Base-by-base conservation (phyloP, 2,113 vertebrate species). In the Nibea coibor region DNA sequence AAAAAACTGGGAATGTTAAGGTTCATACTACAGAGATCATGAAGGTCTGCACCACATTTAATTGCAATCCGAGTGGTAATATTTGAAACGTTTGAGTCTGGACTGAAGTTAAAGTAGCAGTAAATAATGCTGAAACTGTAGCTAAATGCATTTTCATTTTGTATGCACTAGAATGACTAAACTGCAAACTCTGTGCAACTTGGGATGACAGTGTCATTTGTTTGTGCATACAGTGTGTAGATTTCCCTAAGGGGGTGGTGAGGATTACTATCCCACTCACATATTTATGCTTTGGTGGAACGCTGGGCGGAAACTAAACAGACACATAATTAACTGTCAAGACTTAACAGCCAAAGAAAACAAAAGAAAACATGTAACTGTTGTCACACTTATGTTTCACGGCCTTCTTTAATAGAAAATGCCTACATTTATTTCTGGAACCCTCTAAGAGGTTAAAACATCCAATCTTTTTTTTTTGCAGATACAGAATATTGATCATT, bases 401-500 rank as follows among this genome's bases (percentile, higher is more conserved):
- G 19, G 24, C 35, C 20, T 64, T 57, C 20, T 57, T 59, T 1
- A 71, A 8, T 66, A 5, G 67, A 12, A 51, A 31, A 6, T 59
- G n/a, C 0, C 14, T 45, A 22, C 14, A 35, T 16, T 0, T 42
- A 59, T 50, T 35, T 24, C 4, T 45, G 17, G 19, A 39, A 47
- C 19, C 20, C 19, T 24, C 3, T 54, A 12, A 12, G 43, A 45
- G 43, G 43, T 14, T 45, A 45, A 24, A 56, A n/a, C n/a, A 24
- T 35, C 6, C 31, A 0, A 3, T 31, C 35, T 58, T 31, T 53
- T 58, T 42, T 28, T 58, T 64, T 22, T 42, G 11, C n/a, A 59
- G 17, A 26, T 58, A n/a, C 45, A 65, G 15, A 53, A 26, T 35
- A 62, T 31, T 71, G 39, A 51, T 77, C 48, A 53, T 62, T 88